Base-by-base conservation (phyloP, 1,140 invertebrate genomes). In the Pseudomyrmex pallidus region DNA sequence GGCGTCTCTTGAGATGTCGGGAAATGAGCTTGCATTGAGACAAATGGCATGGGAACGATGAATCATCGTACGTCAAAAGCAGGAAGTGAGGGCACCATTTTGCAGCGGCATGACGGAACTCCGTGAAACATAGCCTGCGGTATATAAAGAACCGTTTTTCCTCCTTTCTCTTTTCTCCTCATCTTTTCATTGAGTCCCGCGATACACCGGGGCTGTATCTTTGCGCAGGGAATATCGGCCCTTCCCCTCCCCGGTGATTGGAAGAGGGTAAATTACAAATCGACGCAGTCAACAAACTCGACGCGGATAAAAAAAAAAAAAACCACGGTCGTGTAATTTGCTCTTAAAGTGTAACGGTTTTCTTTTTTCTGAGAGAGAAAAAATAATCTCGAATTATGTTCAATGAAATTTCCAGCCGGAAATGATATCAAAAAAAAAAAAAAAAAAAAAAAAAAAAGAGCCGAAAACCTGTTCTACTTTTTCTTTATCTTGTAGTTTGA, bases 21-120 rank as follows among this genome's bases (percentile, higher is more conserved):
- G 67, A 87, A 90, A 89, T 85, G 88, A 88, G 88, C 64, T 83
- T 89, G 85, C 88, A 91, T 90, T 91, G 90, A 90, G 91, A 91
- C 88, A 91, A 91, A 91, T 91, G 89, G 90, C 84, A 88, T 83
- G 66, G 72, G 85, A 82, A 87, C 90, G 90, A 91, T 91, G 90
- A 91, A 91, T 91, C 91, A 91, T 90, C 88, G 84, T 87, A 87
- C 83, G 91, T 91, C 91, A 90, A 88, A 90, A 87, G 85, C 89
- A 91, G 73, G 83, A 90, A 91, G 87, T 82, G 89, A 85, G 74
- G 70, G 80, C 67, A 85, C 84, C 87, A 84, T 86, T 89, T 89
- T 84, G 74, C 86, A 89, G 87, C 74, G 78, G 80, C 78, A 86
- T 89, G 77, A 67, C 68, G 87, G 73, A 82, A 72, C 80, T 72